Evolutionary conservation across 2,888 invertebrate genomes (phyloP).

Genomic region (Pharmacophagus antenor): DNA sequence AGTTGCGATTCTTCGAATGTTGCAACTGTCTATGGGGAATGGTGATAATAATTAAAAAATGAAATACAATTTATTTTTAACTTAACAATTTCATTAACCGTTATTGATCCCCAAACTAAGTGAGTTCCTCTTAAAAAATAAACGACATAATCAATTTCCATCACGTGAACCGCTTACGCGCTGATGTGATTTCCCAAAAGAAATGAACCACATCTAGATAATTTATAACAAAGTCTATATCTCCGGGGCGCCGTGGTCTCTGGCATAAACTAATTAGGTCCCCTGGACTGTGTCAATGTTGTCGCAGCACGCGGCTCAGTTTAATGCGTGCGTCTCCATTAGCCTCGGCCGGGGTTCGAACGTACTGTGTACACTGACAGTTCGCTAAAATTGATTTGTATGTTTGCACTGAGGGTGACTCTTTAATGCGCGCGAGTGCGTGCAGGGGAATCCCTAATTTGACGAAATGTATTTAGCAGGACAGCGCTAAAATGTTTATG

Average conservation of each 20-base stretch:
- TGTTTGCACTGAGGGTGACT: conserved; percentile 47
- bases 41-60: too few species aligned
- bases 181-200: too few species aligned
- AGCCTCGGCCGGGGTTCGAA: conserved; percentile 72
- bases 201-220: conserved; percentile 34
- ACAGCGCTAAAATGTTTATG: neutral
- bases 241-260: conserved; percentile 60
- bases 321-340: conserved; percentile 80
- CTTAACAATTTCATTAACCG: too few species aligned
- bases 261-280: conserved; percentile 78
- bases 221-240: conserved; percentile 41
- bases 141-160: too few species aligned
- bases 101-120: too few species aligned
- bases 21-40: too few species aligned
- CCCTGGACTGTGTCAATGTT: conserved; percentile 75
- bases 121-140: too few species aligned
- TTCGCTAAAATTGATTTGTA: conserved; percentile 79
- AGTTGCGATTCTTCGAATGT: too few species aligned
- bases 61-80: too few species aligned
- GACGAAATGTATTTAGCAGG: conserved; percentile 13
- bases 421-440: conserved; percentile 28
- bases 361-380: conserved; percentile 65
- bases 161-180: too few species aligned
- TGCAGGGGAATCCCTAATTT: conserved; percentile 19
- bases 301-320: conserved; percentile 71